These are phyloP conservation scores for Taxidea taxus DNA, from an alignment of 2,113 vertebrate genomes.

Conservation along the genomic window DNA sequence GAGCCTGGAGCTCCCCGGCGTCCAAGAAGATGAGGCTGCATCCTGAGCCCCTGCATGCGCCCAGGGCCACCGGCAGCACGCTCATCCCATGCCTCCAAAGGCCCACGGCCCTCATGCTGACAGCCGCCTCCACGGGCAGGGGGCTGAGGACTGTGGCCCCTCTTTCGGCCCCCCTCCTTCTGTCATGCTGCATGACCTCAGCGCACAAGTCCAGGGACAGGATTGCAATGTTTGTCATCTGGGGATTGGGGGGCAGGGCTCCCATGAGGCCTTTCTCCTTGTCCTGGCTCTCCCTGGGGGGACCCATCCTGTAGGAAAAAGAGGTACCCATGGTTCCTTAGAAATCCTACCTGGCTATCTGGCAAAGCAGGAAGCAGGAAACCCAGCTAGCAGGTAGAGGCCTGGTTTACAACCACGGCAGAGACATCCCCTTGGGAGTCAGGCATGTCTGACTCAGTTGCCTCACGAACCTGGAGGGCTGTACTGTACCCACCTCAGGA, in stretches of 20 bases:
- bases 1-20: conserved; percentile 81
- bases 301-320: background rate
- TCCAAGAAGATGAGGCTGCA: conserved; percentile 81
- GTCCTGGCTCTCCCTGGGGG: conserved; percentile 55
- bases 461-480: background rate
- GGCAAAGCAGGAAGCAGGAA: conserved; percentile 9
- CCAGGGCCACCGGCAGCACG: conserved; percentile 55
- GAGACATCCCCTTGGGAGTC: background rate
- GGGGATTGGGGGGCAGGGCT: conserved; percentile 7
- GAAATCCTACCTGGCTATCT: background rate
- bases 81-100: conserved; percentile 66
- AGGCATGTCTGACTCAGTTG: background rate
- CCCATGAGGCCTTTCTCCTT: conserved; percentile 70
- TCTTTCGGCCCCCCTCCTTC: conserved; percentile 21
- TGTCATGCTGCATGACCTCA: conserved; percentile 64
- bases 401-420: background rate
- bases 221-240: conserved; percentile 36
- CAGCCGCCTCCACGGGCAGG: conserved; percentile 44
- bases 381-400: background rate
- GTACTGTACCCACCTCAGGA: background rate
- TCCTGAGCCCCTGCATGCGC: conserved; percentile 80
- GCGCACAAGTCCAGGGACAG: conserved; percentile 48
- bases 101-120: conserved; percentile 65
- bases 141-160: conserved; percentile 34
- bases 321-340: background rate